Evolutionary conservation across 2,113 vertebrate genomes (phyloP), one percentile per base, ranked within the genome.

Genomic region (Hiodon alosoides): DNA sequence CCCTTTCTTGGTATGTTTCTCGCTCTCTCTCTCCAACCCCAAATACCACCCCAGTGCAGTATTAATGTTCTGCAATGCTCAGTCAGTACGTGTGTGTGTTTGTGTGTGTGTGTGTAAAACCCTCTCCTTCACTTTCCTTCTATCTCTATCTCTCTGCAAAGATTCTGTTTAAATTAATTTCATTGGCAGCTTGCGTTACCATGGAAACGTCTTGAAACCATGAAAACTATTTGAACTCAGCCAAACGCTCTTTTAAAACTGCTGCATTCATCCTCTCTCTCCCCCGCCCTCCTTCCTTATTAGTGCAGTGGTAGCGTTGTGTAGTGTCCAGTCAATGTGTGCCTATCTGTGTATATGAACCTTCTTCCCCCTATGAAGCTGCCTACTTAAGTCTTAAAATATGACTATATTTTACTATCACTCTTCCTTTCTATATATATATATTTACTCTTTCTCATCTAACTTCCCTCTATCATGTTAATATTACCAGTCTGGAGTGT

Each of bases 161-260:
- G 82, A 88, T 87, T 87, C 84, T 75, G 81, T 86, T 89, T 86
- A 83, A 83, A 86, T 87, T 87, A 83, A 82, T 89, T 89, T 91
- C 90, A 90, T 87, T 91, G 90, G 90, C 89, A 90, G 89, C 88
- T 86, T 87, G 86, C 80, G 87, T 92, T 91, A 90, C 91, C 90
- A 91, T 91, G 90, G 90, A 89, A 90, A 92, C 90, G 79, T 89
- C 84, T 85, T 67, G 86, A 89, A 90, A 90, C 90, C 90, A 90
- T 90, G 86, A 90, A 82, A 91, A 92, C 89, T 79, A 80, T 87
- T 88, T 87, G 84, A 91, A 86, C 82, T n/a, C 81, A 90, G 88
- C 86, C 89, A 86, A 85, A 82, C 81, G 84, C 84, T 86, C 67
- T 81, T 88, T 86, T 79, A 83, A 73, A 88, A 85, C 84, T 84